Base-by-base conservation (phyloP, 2,888 invertebrate genomes). In the Phragmatobia fuliginosa region DNA sequence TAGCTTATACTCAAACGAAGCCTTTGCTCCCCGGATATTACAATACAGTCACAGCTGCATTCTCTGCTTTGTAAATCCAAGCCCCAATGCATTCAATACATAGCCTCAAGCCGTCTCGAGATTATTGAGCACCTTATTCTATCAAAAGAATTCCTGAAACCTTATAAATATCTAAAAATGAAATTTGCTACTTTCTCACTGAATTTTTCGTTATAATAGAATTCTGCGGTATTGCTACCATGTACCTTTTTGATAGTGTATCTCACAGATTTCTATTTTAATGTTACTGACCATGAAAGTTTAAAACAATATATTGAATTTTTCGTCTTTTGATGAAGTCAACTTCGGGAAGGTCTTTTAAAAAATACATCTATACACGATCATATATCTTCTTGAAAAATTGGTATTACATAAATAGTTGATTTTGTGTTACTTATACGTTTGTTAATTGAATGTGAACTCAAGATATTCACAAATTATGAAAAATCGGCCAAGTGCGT, bases 71-170 rank as follows among this genome's bases (percentile, higher is more conserved):
- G 62, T 62, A 68, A 68, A 68, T 63, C 58, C 38, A 16, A 41
- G 62, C 14, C 58, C 41, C 31, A 33, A 56, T 63, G 58, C 68
- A 62, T 62, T 56, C 62, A 28, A 38, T 62, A 62, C 45, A 38
- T 62, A 58, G 62, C 38, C 66, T 14, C 32, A 0, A 31, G 32
- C 21, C 66, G 49, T 28, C 67, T 66, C 33, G 45, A 28, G 62
- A 41, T 45, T 68, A 63, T 68, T 68, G 62, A 56, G 63, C 41
- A 56, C 62, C 62, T 62, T 62, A 62, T 67, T 67, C 38, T 56
- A 32, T 41, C 52, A 68, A 68, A 68, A 45, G 62, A 62, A 56
- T 28, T 21, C 52, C 7, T 28, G 33, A 28, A 45, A 62, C 62
- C 62, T 49, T 67, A 36, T 28, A 58, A n/a, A n/a, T 67, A 38